Evolutionary conservation across 2,888 invertebrate genomes (phyloP), one percentile per base, ranked within the genome.

Genomic region (Epirrhoe alternata): DNA sequence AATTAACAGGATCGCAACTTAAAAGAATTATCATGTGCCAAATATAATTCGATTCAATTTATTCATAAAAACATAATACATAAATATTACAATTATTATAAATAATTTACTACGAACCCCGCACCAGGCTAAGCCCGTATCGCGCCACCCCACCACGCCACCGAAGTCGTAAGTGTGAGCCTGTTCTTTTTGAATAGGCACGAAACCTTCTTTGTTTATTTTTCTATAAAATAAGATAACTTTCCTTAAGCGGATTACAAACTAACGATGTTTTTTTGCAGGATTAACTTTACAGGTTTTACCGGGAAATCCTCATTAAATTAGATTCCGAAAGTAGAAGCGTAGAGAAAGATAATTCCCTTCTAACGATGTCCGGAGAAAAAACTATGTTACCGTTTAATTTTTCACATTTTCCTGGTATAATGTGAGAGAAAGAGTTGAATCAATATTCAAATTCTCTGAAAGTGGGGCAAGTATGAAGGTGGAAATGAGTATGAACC

Each of bases 391-490:
- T 61, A 64, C 31, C 50, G 12, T 57, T 57, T 5, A 45, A 55
- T 61, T 38, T 63, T 64, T 52, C 63, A 50, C 53, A 59, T 59
- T 68, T 63, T 64, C 59, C 65, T 66, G 64, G 62, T 68, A 64
- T 64, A 60, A 59, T 60, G 63, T 63, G 61, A 57, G 47, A 64
- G 60, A 64, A 61, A 45, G 64, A 68, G 55, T 54, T 59, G 51
- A 51, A 12, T 58, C 61, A 58, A 65, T 68, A 62, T 59, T 65
- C 49, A 68, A 61, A 45, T n/a, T 45, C 30, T 60, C 50, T 50
- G 57, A 68, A 70, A 64, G 53, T 65, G 63, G 53, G 47, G 53
- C 62, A 68, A 63, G 51, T 47, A 58, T 54, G 17, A 42, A 65
- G 57, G 61, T 30, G 69, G 61, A 51, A 61, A 61, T 54, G 59